Percentiles rank a stretch among this genome's conserved stretches.
Conservation (phyloP, 2,888 invertebrate species). For the Criorhina ranunculi region DNA sequence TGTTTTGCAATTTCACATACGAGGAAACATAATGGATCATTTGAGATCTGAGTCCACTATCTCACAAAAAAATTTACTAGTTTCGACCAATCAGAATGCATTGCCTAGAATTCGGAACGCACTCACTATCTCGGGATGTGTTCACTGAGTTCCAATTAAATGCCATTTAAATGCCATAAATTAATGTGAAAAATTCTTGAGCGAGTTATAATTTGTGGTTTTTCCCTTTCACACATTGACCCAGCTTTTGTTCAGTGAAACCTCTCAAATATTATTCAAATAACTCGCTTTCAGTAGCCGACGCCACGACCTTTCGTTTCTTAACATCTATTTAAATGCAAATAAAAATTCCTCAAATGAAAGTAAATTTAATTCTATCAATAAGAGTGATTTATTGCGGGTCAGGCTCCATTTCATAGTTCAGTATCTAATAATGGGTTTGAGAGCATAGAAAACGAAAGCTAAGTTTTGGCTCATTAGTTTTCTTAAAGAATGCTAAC, state of each 20-base stretch:
- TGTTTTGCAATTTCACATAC: too few relatives aligned
- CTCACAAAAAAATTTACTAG: too few relatives aligned
- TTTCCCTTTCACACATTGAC: neutral
- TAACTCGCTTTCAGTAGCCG: neutral
- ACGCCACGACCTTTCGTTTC: neutral
- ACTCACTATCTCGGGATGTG: too few relatives aligned
- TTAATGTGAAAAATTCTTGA: neutral
- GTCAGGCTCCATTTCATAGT: conserved; percentile 1
- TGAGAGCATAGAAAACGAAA: conserved; percentile 49
- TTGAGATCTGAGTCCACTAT: too few relatives aligned
- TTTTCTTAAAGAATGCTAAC: conserved; percentile 34
- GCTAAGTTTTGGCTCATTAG: conserved; percentile 12
- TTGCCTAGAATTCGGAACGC: too few relatives aligned
- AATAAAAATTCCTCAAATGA: conserved; percentile 43
- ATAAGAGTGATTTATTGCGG: conserved; percentile 10
- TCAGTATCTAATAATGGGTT: conserved; percentile 43
- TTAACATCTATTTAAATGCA: conserved; percentile 21
- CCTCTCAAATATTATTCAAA: neutral
- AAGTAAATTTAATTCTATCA: conserved; percentile 54
- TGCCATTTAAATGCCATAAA: neutral
- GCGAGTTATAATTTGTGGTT: neutral
- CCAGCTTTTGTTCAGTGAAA: neutral
- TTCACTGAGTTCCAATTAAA: neutral
- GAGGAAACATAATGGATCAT: too few relatives aligned
- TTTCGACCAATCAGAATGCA: too few relatives aligned